Conservation (phyloP, 2,797 vertebrate genomes). For the Hirundo rustica region DNA sequence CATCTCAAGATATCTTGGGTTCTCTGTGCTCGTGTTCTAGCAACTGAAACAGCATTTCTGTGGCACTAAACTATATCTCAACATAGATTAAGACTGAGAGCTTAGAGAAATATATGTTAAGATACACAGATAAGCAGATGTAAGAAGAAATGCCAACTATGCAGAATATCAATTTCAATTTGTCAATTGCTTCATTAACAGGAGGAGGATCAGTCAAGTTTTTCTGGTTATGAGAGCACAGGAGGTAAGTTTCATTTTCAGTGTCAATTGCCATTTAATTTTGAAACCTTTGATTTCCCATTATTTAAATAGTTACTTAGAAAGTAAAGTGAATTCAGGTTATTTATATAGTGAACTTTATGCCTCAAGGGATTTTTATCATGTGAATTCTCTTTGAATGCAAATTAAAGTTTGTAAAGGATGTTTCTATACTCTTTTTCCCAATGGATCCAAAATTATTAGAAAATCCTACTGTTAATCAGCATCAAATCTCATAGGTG, state of each 20-base stretch:
- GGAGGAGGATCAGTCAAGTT: slow-evolving; percentile 80
- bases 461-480: neutral
- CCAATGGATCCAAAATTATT: neutral
- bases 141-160: neutral
- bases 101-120: neutral
- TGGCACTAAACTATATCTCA: neutral
- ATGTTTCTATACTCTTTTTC: neutral
- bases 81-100: neutral
- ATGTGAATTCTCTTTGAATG: neutral
- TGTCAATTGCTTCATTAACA: slow-evolving; percentile 68
- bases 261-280: slow-evolving; percentile 1
- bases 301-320: neutral
- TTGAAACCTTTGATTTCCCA: neutral
- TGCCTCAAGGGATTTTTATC: neutral
- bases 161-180: neutral
- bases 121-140: neutral
- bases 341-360: neutral
- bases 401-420: neutral
- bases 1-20: neutral
- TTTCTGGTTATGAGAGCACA: slow-evolving; percentile 75
- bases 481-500: neutral
- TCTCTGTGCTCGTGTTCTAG: neutral
- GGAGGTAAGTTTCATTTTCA: slow-evolving; percentile 82
- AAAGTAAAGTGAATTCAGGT: neutral
- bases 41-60: neutral